These are phyloP conservation scores for Rhingia rostrata DNA, from an alignment of 2,888 invertebrate genomes.

Conservation along the genomic window DNA sequence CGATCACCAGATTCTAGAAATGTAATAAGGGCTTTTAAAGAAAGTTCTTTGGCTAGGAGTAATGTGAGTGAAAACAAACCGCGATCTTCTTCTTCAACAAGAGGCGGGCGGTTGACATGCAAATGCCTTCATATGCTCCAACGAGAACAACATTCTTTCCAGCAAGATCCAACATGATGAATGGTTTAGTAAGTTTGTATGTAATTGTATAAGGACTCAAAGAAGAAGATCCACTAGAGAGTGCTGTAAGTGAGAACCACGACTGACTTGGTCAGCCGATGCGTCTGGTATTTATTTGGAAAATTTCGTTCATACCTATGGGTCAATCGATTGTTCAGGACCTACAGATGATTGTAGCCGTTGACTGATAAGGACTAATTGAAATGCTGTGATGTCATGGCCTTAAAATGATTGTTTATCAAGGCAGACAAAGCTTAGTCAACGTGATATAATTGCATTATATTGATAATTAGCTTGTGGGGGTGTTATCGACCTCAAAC, in stretches of 20 bases:
- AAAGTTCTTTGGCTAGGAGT: background rate
- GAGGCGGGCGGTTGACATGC: conserved; percentile 78
- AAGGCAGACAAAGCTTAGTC: conserved; percentile 11
- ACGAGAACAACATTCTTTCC: conserved; percentile 80
- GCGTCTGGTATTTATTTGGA: conserved; percentile 60
- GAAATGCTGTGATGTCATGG: conserved; percentile 44
- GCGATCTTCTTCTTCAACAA: conserved; percentile 79
- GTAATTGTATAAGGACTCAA: conserved; percentile 48
- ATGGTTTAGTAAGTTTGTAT: conserved; percentile 18
- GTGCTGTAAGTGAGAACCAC: conserved; percentile 62
- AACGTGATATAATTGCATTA: background rate
- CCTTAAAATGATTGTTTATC: conserved; percentile 52
- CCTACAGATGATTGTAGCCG: conserved; percentile 29
- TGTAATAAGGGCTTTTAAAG: background rate
- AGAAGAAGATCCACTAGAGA: conserved; percentile 64
- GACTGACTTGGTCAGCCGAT: conserved; percentile 49
- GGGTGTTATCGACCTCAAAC: conserved; percentile 17
- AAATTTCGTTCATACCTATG: conserved; percentile 1
- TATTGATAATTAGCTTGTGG: conserved; percentile 37
- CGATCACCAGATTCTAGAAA: conserved; percentile 79
- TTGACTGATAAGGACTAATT: conserved; percentile 47
- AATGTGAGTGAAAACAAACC: conserved; percentile 41
- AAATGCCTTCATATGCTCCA: conserved; percentile 79
- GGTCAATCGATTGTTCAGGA: conserved; percentile 28
- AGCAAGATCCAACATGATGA: conserved; percentile 79